Conservation (phyloP, 1,140 invertebrate species). For the Ruditapes philippinarum region DNA sequence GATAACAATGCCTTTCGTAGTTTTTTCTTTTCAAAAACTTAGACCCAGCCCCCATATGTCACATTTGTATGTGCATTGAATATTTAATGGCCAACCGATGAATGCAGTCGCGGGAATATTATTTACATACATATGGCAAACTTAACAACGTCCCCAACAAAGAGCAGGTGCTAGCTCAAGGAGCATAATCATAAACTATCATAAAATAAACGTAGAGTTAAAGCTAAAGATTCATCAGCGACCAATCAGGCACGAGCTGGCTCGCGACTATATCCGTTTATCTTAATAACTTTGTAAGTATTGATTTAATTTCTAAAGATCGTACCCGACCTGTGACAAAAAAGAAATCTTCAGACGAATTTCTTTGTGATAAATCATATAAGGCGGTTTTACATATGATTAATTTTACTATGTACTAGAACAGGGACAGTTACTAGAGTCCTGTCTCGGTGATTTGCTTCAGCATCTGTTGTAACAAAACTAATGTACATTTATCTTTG, state of each 20-base stretch:
- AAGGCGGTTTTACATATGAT: background rate
- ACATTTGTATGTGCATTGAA: constrained; percentile 38
- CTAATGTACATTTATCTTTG: constrained; percentile 13
- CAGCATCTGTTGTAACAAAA: background rate
- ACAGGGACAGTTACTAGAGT: background rate
- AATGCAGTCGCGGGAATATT: constrained; percentile 44
- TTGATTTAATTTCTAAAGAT: constrained; percentile 67
- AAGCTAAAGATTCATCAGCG: background rate
- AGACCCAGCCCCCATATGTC: constrained; percentile 60
- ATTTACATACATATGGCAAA: constrained; percentile 67
- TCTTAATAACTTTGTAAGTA: constrained; percentile 41
- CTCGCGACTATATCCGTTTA: constrained; percentile 53
- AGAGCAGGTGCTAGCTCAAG: constrained; percentile 52
- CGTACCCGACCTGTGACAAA: background rate
- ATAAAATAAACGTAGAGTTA: constrained; percentile 63
- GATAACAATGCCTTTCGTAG: background rate
- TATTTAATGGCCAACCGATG: constrained; percentile 34
- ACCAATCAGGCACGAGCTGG: constrained; percentile 41
- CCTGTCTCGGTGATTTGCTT: too few relatives aligned
- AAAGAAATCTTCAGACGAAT: constrained; percentile 24
- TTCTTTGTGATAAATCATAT: background rate
- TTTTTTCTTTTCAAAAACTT: constrained; percentile 26
- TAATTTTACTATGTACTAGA: background rate
- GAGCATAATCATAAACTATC: constrained; percentile 57
- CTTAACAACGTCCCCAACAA: constrained; percentile 57